Conservation (phyloP, 1,140 invertebrate species). For the Pogonomyrmex barbatus region DNA sequence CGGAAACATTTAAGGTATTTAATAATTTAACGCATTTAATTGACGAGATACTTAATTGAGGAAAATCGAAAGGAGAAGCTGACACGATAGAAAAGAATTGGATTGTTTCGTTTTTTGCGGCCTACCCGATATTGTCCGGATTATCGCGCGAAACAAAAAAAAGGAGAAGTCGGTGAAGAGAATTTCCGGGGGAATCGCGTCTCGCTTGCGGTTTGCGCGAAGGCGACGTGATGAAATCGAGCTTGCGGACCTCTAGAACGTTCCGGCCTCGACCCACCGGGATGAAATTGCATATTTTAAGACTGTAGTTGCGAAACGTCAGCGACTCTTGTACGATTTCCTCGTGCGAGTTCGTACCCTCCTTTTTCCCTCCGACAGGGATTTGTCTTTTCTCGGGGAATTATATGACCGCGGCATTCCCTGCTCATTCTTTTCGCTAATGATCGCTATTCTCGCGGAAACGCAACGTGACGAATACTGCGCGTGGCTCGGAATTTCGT, state of each 20-base stretch:
- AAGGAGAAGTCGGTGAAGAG: conserved; percentile 16
- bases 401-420: conserved; percentile 22
- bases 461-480: conserved; percentile 29
- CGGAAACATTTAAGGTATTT: neutral
- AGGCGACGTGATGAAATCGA: conserved; percentile 43
- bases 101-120: neutral
- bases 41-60: neutral
- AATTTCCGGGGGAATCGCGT: conserved; percentile 38
- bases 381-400: conserved; percentile 4
- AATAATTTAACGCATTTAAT: neutral
- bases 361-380: neutral
- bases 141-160: conserved; percentile 36
- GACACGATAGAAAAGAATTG: neutral
- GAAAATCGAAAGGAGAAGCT: neutral
- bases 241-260: neutral
- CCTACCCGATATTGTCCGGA: conserved; percentile 20
- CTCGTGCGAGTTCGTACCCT: conserved; percentile 21
- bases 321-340: conserved; percentile 41
- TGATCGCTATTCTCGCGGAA: conserved; percentile 48
- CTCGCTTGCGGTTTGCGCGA: conserved; percentile 44
- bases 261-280: conserved; percentile 43
- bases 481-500: conserved; percentile 6
- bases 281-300: conserved; percentile 58
- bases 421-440: conserved; percentile 41
- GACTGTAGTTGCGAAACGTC: conserved; percentile 41